Conservation (phyloP, 2,113 vertebrate species). For the Herpailurus yagouaroundi region DNA sequence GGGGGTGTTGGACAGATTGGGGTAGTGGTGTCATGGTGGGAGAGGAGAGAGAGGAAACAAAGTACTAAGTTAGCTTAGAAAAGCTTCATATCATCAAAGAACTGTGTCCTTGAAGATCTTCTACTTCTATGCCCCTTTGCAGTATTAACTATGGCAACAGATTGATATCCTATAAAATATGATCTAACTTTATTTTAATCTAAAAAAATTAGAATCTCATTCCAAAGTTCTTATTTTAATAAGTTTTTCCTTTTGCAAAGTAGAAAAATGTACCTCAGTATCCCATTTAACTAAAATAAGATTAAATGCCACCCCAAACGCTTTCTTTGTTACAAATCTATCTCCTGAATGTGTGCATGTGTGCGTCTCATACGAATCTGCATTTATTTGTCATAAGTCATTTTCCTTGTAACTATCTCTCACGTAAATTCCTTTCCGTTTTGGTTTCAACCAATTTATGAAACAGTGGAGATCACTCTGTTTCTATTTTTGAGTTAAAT, state of each 20-base stretch:
- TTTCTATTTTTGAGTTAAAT: constrained; percentile 53
- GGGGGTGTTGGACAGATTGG: neutral
- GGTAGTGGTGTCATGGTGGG: neutral
- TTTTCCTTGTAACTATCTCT: constrained; percentile 14
- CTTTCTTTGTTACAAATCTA: constrained; percentile 14
- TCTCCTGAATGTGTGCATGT: neutral
- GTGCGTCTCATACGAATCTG: neutral
- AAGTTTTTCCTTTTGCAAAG: neutral
- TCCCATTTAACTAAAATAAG: constrained; percentile 40
- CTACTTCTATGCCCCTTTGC: neutral
- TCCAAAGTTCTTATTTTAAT: constrained; percentile 41
- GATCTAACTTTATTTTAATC: constrained; percentile 26
- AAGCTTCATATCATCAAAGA: neutral
- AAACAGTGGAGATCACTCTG: constrained; percentile 8
- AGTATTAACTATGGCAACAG: neutral
- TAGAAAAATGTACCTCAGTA: neutral
- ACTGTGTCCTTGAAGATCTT: neutral
- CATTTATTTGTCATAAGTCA: neutral
- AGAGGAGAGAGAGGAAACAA: neutral
- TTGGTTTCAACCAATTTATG: constrained; percentile 46
- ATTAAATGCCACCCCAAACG: neutral
- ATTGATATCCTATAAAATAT: neutral
- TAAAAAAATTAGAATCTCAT: neutral
- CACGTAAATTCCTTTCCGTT: constrained; percentile 34
- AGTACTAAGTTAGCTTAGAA: neutral